A percentile compares a stretch with the other conserved stretches of the same genome.
phyloP scores from a whole-genome alignment of 2,888 invertebrate genomes.

The Ormyrus thymus region DNA sequence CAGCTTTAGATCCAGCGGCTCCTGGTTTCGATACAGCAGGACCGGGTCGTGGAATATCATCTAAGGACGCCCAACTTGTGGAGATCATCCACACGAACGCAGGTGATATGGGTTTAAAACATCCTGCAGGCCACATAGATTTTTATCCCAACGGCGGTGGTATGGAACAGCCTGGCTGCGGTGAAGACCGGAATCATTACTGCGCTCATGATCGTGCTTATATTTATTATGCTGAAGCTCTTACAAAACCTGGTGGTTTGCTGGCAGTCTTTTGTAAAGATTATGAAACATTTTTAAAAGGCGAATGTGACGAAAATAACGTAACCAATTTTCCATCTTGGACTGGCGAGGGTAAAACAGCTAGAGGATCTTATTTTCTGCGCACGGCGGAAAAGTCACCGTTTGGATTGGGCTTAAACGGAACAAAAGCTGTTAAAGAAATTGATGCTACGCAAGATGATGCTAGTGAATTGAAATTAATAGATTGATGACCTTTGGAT shows the following conservation, averaged over 20 bases:
- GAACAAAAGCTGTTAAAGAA: neutral
- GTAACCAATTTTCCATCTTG: neutral
- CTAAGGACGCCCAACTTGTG: conserved; percentile 53
- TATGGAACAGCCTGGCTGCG: no score
- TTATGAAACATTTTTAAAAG: neutral
- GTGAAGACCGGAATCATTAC: no score
- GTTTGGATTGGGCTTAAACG: conserved; percentile 24
- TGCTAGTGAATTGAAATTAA: no score
- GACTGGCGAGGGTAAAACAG: neutral
- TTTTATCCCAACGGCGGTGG: conserved; percentile 61
- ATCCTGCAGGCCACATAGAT: conserved; percentile 56
- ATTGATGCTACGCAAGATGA: neutral
- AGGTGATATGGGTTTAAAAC: conserved; percentile 52
- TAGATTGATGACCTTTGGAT: no score
- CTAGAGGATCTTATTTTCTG: conserved; percentile 9
- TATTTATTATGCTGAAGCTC: conserved; percentile 32
- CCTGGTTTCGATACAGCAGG: conserved; percentile 54
- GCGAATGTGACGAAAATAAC: neutral
- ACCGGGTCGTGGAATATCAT: conserved; percentile 43
- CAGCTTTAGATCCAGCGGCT: conserved; percentile 61
- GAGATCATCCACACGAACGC: conserved; percentile 61
- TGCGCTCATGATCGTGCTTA: conserved; percentile 53
- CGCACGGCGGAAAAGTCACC: conserved; percentile 4
- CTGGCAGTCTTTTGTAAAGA: neutral
- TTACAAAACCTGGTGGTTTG: no score